phyloP scores from a whole-genome alignment of 2,797 vertebrate species.

The Gallinago stenura region DNA sequence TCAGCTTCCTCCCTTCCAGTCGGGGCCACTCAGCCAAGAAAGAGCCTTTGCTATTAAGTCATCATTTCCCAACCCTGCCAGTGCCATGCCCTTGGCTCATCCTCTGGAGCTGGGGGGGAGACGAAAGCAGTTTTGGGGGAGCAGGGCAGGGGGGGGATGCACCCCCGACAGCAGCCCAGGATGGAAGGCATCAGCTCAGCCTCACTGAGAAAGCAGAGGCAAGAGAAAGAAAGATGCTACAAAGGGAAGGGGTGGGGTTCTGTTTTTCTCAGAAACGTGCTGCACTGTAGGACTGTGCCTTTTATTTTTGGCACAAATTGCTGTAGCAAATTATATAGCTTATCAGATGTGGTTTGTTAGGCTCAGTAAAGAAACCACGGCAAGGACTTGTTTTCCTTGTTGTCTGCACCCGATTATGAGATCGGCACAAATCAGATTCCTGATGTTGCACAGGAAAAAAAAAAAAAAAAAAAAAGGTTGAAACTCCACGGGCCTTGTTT shows the following conservation, averaged over 20 bases:
- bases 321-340: constrained; percentile 83
- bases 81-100: constrained; percentile 4
- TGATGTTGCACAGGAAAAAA: constrained; percentile 34
- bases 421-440: constrained; percentile 75
- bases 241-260: constrained; percentile 72
- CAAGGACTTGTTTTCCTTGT: constrained; percentile 79
- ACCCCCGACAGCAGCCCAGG: background rate
- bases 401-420: constrained; percentile 76
- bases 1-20: constrained; percentile 43
- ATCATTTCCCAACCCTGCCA: constrained; percentile 51
- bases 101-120: background rate
- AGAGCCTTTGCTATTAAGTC: constrained; percentile 58
- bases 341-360: constrained; percentile 84
- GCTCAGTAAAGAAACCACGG: constrained; percentile 77
- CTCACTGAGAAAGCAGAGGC: constrained; percentile 32
- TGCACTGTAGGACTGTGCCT: constrained; percentile 77
- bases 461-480: constrained; percentile 53
- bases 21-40: constrained; percentile 54
- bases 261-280: constrained; percentile 81
- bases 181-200: constrained; percentile 31
- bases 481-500: constrained; percentile 56
- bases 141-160: background rate
- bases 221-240: constrained; percentile 63
- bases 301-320: constrained; percentile 84
- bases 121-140: background rate